A percentile compares a stretch with the other conserved stretches of the same genome.
Evolutionary conservation across 2,797 vertebrate genomes (phyloP).

Genomic region (Girardinus metallicus): DNA sequence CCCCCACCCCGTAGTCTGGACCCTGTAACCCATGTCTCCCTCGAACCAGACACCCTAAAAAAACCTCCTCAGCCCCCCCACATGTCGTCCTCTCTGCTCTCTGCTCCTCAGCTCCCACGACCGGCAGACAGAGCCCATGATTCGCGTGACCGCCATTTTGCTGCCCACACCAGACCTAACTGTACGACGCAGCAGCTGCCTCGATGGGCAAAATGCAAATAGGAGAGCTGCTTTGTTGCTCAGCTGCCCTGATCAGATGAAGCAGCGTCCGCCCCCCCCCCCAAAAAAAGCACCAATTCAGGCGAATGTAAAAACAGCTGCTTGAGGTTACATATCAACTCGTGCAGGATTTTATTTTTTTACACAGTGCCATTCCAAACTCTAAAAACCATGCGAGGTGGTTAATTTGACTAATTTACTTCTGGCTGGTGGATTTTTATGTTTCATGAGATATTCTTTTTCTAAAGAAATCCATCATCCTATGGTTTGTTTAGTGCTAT

Average conservation of each 20-base stretch:
- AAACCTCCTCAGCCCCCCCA: not conserved
- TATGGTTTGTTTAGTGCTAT: constrained; percentile 62
- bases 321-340: constrained; percentile 23
- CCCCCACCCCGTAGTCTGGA: constrained; percentile 68
- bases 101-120: constrained; percentile 62
- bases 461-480: constrained; percentile 45
- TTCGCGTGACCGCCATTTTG: constrained; percentile 77
- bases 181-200: constrained; percentile 72
- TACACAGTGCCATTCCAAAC: constrained; percentile 3
- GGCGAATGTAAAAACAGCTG: constrained; percentile 29
- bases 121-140: constrained; percentile 69
- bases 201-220: constrained; percentile 73
- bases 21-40: constrained; percentile 58
- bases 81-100: constrained; percentile 36
- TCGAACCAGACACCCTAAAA: constrained; percentile 69
- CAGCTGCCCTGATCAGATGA: constrained; percentile 49
- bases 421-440: constrained; percentile 25
- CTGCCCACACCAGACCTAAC: constrained; percentile 72
- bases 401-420: constrained; percentile 1
- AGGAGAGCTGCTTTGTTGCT: constrained; percentile 53
- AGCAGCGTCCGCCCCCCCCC: constrained; percentile 32
- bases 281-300: constrained; percentile 19
- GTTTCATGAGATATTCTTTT: constrained; percentile 28
- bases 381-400: constrained; percentile 15
- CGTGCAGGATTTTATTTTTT: constrained; percentile 6